Evolutionary conservation across 2,797 vertebrate species (phyloP).

Genomic region (Halcyon leucocephala): DNA sequence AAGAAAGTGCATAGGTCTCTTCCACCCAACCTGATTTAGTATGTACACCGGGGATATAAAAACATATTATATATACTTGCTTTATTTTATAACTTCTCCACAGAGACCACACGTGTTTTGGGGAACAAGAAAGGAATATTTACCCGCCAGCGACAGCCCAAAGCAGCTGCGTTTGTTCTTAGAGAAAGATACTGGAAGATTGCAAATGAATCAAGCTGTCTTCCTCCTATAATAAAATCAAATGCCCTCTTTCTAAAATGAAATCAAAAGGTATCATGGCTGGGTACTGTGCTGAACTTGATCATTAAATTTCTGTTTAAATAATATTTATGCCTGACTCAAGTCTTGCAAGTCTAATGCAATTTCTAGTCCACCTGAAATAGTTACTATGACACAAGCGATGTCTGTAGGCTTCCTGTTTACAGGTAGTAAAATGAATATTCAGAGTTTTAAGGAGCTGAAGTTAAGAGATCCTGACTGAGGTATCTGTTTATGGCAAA

Average conservation of each 20-base stretch:
- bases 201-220: slow-evolving; percentile 86
- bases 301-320: slow-evolving; percentile 39
- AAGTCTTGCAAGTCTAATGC: slow-evolving; percentile 28
- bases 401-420: not conserved
- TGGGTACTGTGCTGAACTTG: not conserved
- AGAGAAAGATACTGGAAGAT: slow-evolving; percentile 94
- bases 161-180: slow-evolving; percentile 89
- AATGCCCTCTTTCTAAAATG: slow-evolving; percentile 68
- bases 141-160: slow-evolving; percentile 93
- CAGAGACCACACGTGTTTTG: slow-evolving; percentile 83
- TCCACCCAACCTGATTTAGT: not conserved
- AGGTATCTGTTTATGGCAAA: slow-evolving; percentile 53
- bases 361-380: slow-evolving; percentile 14
- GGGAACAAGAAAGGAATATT: slow-evolving; percentile 98
- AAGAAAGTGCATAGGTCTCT: slow-evolving; percentile 36
- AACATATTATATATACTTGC: not conserved
- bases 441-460: not conserved
- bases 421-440: not conserved
- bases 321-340: not conserved
- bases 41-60: not conserved
- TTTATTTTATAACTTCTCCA: slow-evolving; percentile 14
- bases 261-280: not conserved
- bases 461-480: slow-evolving; percentile 52
- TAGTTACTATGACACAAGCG: not conserved
- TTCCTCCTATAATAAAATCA: slow-evolving; percentile 73